These are phyloP conservation scores for Temnothorax unifasciatus DNA, from an alignment of 2,888 invertebrate species.

Conservation along the genomic window DNA sequence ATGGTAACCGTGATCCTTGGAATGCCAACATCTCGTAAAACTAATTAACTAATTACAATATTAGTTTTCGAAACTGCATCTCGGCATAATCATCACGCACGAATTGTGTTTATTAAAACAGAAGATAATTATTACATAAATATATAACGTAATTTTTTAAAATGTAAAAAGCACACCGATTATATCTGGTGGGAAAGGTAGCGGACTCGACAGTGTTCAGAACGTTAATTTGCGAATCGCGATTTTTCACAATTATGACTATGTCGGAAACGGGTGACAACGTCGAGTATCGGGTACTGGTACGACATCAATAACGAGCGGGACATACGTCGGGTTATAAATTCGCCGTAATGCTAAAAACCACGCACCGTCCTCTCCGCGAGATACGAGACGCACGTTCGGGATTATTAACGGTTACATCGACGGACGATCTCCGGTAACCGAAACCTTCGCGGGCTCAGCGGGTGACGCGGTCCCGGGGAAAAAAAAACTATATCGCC, in stretches of 20 bases:
- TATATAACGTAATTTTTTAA: neutral
- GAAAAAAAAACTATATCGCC: conserved; percentile 65
- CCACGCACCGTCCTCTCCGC: conserved; percentile 31
- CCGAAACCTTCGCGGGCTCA: conserved; percentile 65
- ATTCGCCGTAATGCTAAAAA: conserved; percentile 43
- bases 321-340: conserved; percentile 36
- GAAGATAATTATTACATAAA: neutral
- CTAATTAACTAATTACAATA: conserved; percentile 21
- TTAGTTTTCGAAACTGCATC: neutral
- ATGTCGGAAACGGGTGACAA: conserved; percentile 28
- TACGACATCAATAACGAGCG: conserved; percentile 37
- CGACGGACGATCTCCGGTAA: conserved; percentile 42
- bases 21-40: conserved; percentile 3
- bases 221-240: conserved; percentile 22
- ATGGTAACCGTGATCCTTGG: neutral
- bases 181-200: neutral
- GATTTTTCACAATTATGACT: conserved; percentile 26
- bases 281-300: neutral
- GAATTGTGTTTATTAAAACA: conserved; percentile 7
- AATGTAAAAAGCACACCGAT: neutral
- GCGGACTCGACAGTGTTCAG: neutral
- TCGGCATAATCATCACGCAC: neutral
- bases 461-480: conserved; percentile 62
- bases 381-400: conserved; percentile 30
- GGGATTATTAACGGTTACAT: conserved; percentile 54